phyloP scores from a whole-genome alignment of 2,113 vertebrate species.

The Oryzias celebensis region DNA sequence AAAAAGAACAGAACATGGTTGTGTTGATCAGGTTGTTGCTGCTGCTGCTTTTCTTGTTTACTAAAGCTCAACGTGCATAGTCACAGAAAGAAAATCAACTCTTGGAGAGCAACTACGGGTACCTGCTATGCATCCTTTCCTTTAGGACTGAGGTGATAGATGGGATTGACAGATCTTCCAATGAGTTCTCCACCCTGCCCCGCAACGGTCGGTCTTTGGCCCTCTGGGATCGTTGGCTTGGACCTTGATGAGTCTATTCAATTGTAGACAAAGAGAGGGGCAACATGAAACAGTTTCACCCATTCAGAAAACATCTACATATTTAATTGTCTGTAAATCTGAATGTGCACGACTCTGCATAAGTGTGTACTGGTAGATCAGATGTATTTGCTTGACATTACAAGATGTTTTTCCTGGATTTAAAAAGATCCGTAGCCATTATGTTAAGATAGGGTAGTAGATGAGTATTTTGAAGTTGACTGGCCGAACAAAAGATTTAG shows the following conservation, averaged over 20 bases:
- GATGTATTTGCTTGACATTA: too few species aligned
- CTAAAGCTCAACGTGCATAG: constrained; percentile 13
- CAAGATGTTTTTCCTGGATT: too few species aligned
- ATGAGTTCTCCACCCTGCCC: constrained; percentile 35
- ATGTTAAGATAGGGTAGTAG: too few species aligned
- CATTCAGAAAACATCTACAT: too few species aligned
- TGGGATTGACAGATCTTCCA: constrained; percentile 57
- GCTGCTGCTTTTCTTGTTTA: not conserved
- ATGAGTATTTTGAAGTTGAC: too few species aligned
- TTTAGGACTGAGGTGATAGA: constrained; percentile 47
- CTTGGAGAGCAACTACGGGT: not conserved
- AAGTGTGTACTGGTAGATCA: too few species aligned
- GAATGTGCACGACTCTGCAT: too few species aligned
- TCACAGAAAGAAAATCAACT: not conserved
- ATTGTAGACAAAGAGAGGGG: not conserved
- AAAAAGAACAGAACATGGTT: too few species aligned
- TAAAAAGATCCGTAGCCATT: too few species aligned
- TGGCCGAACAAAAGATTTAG: too few species aligned
- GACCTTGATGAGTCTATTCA: not conserved
- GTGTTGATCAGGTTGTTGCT: too few species aligned
- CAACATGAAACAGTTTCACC: constrained; percentile 7
- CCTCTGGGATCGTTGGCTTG: constrained; percentile 30
- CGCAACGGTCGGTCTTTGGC: constrained; percentile 47
- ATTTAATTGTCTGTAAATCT: too few species aligned
- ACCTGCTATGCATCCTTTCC: constrained; percentile 27